phyloP scores from a whole-genome alignment of 2,797 vertebrate genomes.

The Bovichtus variegatus region DNA sequence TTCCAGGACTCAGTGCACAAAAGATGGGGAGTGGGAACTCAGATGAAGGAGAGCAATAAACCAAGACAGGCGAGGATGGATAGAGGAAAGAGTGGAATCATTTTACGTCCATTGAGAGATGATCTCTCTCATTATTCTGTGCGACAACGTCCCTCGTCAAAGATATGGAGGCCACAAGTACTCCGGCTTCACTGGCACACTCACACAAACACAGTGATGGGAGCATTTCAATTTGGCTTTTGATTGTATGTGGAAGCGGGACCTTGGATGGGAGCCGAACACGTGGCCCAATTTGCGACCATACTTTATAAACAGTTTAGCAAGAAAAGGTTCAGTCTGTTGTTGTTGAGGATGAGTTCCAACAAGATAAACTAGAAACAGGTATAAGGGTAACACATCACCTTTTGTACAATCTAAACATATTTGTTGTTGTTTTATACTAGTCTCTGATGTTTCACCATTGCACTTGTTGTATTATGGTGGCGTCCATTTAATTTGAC shows the following conservation, averaged over 20 bases:
- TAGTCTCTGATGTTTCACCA: neutral
- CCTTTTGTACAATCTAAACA: neutral
- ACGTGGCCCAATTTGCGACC: too few relatives aligned
- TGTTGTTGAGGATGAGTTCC: neutral
- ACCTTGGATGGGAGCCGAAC: neutral
- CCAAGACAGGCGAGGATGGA: conserved; percentile 21
- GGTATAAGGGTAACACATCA: neutral
- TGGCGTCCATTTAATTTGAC: neutral
- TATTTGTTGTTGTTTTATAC: too few relatives aligned
- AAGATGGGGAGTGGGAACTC: conserved; percentile 17
- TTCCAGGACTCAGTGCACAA: conserved; percentile 26
- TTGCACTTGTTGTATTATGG: too few relatives aligned
- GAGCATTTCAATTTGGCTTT: conserved; percentile 8
- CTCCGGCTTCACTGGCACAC: neutral
- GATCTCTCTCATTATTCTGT: conserved; percentile 37
- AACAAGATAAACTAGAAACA: neutral
- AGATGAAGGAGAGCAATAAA: conserved; percentile 56
- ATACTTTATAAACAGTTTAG: neutral
- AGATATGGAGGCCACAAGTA: neutral
- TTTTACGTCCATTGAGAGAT: conserved; percentile 42
- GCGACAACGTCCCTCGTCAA: conserved; percentile 12
- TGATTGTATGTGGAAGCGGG: neutral
- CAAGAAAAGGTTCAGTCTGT: neutral
- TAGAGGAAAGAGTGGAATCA: conserved; percentile 21
- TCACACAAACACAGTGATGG: neutral